Evolutionary conservation across 2,113 vertebrate genomes (phyloP), one percentile per base, ranked within the genome.

Genomic region (Dicentrarchus labrax): DNA sequence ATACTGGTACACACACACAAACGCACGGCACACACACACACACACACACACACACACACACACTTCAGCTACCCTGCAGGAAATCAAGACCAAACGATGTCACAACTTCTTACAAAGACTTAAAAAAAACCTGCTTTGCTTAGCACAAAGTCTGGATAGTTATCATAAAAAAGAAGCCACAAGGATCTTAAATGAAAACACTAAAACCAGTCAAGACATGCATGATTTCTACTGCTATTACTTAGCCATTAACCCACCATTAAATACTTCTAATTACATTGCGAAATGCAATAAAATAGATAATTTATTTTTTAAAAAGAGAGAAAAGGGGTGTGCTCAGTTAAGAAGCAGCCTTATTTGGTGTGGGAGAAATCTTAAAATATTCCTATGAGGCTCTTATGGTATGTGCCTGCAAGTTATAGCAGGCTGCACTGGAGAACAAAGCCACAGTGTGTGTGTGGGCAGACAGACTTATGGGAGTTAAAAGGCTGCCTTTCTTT

Each of bases 391-490:
- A 77, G 60, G 41, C 22, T 69, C 66, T 51, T 21, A 30, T 62
- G 81, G 81, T 67, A 77, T 89, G 89, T 72, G 89, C 0, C 16
- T 86, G 88, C 13, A 9, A 2, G 30, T 30, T 81, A 21, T 66
- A 61, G 77, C 66, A 39, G 83, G 48, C 59, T 54, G 76, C 41
- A 77, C 2, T 4, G 39, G 69, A 78, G 88, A 86, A 92, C 91
- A 93, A 92, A 92, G 91, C 86, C n/a, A 83, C 79, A 86, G 84
- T 87, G 89, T 92, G 88, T 64, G 64, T 19, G 78, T 19, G 76
- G 12, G 71, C 56, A 76, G 80, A 69, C 66, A 12, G 80, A 4
- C 36, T 16, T 48, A 0, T 30, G 56, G 21, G 36, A 50, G 57
- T 78, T 72, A 68, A 86, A 86, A 82, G 59, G 48, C 85, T 61